phyloP scores from a whole-genome alignment of 92 coral and sea anemone genomes.

The Porites rus region DNA sequence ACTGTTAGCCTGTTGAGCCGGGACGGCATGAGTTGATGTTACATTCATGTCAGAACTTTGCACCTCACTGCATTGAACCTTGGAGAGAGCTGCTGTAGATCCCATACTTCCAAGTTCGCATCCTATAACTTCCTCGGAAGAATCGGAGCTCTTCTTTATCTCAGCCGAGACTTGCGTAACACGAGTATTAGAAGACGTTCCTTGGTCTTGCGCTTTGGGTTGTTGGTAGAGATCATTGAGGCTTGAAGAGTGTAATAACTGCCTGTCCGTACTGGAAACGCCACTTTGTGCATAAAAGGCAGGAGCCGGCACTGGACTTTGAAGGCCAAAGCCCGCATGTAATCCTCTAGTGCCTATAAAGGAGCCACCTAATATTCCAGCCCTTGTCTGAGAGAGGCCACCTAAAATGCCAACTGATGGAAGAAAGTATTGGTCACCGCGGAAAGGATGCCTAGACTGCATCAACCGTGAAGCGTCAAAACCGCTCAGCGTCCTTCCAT shows the following conservation, averaged over 20 bases:
- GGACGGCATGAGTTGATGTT: neutral
- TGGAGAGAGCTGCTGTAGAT: neutral
- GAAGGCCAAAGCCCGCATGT: conserved; percentile 19
- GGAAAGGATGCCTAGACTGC: conserved; percentile 3
- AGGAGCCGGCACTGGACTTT: conserved; percentile 3
- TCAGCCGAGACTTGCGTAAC: conserved; percentile 17
- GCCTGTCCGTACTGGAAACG: neutral
- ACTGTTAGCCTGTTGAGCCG: neutral
- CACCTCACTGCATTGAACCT: neutral
- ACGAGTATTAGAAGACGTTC: neutral
- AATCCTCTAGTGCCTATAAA: conserved; percentile 3
- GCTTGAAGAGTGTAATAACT: conserved; percentile 1
- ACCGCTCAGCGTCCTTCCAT: neutral
- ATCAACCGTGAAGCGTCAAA: conserved; percentile 10
- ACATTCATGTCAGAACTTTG: no score
- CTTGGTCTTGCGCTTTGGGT: neutral
- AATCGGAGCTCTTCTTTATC: neutral
- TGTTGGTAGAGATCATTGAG: conserved; percentile 16
- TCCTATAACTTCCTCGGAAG: neutral
- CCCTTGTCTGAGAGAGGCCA: conserved; percentile 29
- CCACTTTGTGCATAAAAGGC: neutral
- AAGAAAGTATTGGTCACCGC: conserved; percentile 17
- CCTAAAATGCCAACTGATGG: conserved; percentile 43
- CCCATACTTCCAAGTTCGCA: neutral
- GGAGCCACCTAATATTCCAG: conserved; percentile 2